Evolutionary conservation across 2,113 vertebrate genomes (phyloP), one percentile per base, ranked within the genome.

Genomic region (Lates calcarifer): DNA sequence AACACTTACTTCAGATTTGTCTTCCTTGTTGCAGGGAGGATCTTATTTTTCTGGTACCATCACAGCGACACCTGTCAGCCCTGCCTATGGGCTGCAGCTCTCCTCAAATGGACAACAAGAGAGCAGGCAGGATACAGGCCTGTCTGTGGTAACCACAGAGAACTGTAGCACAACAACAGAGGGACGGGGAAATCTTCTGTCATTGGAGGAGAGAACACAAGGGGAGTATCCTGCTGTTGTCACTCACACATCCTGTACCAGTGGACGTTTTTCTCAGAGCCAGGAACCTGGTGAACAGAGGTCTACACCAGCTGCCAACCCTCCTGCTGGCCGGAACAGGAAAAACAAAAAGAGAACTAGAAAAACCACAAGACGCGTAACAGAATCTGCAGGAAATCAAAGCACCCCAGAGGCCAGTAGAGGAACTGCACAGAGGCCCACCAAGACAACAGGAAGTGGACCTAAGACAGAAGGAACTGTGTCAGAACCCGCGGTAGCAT

Each of bases 341-440:
- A 89, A 75, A 68, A 86, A 82, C 69, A 88, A 68, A 86, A 91
- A 67, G 69, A 87, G 69, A 71, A 82, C 55, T 18, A 5, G 57
- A 35, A 87, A 79, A 79, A 55, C 13, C 33, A 26, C 43, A 37
- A 72, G 47, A 39, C 53, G 22, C 29, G 24, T 41, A 57, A 14
- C 74, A 66, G 56, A 83, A 65, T 53, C 58, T 62, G 31, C 76
- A 68, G 79, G 53, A 84, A 85, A 56, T 51, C 57, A 13, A 66
- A 35, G 29, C 39, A n/a, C 39, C 33, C 35, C 4, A 39, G 71
- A 68, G 69, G 65, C 18, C 0, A 1, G 29, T 28, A 57, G 45
- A 51, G 71, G 62, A 74, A 63, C 17, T 41, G 73, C 47, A 60
- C 20, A 0, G 14, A 45, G 56, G 28, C 18, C 29, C 4, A 3